A percentile compares a stretch with the other conserved stretches of the same genome.
Evolutionary conservation across 2,113 vertebrate species (phyloP).

Genomic region (Polyodon spathula): DNA sequence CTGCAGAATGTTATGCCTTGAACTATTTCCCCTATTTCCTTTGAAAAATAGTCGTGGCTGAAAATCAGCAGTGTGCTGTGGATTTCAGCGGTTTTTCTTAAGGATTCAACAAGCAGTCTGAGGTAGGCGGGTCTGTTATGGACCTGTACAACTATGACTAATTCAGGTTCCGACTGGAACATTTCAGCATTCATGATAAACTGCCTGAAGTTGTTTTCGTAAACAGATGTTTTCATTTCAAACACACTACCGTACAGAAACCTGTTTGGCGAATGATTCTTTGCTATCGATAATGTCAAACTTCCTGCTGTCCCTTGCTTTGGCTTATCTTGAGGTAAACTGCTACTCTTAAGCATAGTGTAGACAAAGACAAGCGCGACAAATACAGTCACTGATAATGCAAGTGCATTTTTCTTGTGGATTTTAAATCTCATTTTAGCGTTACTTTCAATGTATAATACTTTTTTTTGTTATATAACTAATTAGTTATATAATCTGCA

Average conservation of each 20-base stretch:
- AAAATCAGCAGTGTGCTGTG: conserved; percentile 52
- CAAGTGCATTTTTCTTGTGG: conserved; percentile 40
- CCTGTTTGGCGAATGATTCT: conserved; percentile 5
- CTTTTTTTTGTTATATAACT: too few relatives aligned
- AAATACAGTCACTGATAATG: conserved; percentile 29
- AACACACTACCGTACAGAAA: conserved; percentile 33
- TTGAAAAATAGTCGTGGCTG: conserved; percentile 58
- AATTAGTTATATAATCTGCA: too few relatives aligned
- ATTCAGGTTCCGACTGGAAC: conserved; percentile 43
- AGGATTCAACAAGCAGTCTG: conserved; percentile 46
- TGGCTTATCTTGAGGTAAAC: not conserved
- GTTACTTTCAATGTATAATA: not conserved
- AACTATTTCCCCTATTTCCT: conserved; percentile 50
- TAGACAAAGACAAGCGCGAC: conserved; percentile 14
- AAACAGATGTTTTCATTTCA: conserved; percentile 38
- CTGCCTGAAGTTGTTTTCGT: conserved; percentile 47
- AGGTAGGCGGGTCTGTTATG: conserved; percentile 60
- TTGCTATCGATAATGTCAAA: not conserved
- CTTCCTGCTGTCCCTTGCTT: not conserved
- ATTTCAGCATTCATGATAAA: conserved; percentile 39
- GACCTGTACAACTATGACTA: conserved; percentile 59
- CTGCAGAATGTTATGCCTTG: conserved; percentile 56
- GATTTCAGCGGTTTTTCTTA: conserved; percentile 45
- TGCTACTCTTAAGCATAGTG: not conserved
- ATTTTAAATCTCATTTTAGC: conserved; percentile 48